Percentiles rank a stretch among this genome's conserved stretches.
Evolutionary conservation across 64 coral and sea anemone species (phyloP).

Genomic region (Cladopsammia gracilis): DNA sequence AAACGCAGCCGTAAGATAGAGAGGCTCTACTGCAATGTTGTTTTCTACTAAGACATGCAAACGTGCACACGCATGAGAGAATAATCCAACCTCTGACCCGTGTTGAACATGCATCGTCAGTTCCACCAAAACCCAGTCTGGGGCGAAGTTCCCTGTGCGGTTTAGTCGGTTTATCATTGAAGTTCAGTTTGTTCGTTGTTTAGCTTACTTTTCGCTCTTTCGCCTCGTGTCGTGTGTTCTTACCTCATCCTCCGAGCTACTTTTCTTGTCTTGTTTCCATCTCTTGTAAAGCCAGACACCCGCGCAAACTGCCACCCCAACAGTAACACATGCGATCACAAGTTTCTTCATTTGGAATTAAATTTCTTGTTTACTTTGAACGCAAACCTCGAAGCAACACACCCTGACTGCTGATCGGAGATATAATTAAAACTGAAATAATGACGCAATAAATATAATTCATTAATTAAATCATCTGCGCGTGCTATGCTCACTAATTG

Average conservation of each 20-base stretch:
- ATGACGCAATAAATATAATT: neutral
- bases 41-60: too few species aligned
- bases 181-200: neutral
- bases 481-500: too few species aligned
- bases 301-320: neutral
- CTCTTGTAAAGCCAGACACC: slow-evolving; percentile 3
- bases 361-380: neutral
- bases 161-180: neutral
- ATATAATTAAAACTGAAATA: neutral
- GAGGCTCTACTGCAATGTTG: too few species aligned
- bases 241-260: neutral
- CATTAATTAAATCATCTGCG: neutral
- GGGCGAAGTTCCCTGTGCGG: too few species aligned
- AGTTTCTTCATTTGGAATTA: neutral
- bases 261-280: neutral
- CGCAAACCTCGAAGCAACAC: neutral
- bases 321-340: neutral
- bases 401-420: neutral
- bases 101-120: too few species aligned
- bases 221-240: neutral
- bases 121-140: too few species aligned
- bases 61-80: too few species aligned
- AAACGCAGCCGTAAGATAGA: too few species aligned
- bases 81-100: too few species aligned
- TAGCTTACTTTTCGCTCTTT: too few species aligned